These are phyloP conservation scores for human (Homo sapiens) DNA, from an alignment of 2,113 vertebrate species.

Conservation along the genomic window GRCh38 chr13:44113501-44114000, in stretches of 20 bases:
- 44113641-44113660: neutral
- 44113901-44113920: neutral
- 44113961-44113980: too few species aligned
- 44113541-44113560: neutral
- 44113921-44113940: neutral
- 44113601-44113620: neutral
- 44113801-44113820: too few species aligned
- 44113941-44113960: too few species aligned
- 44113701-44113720: neutral
- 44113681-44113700: neutral
- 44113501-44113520: neutral
- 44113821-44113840: neutral
- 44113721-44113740: neutral
- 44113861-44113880: neutral
- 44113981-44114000: too few species aligned
- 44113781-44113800: neutral
- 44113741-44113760: neutral
- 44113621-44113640: neutral
- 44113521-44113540: neutral
- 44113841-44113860: neutral
- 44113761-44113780: neutral
- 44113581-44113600: neutral
- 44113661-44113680: neutral
- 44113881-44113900: neutral
- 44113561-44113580: conserved; percentile 24